phyloP scores from a whole-genome alignment of 2,888 invertebrate species.

The Sarcophaga carnaria region DNA sequence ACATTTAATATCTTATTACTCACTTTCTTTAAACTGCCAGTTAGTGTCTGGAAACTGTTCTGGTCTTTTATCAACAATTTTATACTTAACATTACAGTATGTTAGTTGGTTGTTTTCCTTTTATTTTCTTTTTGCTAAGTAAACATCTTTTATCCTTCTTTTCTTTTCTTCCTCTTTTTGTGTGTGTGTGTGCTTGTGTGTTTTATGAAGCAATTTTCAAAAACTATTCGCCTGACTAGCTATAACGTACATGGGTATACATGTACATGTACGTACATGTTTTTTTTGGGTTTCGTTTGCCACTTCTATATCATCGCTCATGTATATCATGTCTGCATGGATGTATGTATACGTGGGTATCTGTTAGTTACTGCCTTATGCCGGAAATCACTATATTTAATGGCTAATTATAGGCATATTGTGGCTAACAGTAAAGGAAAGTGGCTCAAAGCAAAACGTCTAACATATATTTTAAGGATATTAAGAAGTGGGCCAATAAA shows the following conservation, averaged over 20 bases:
- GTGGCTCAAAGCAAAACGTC: background rate
- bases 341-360: background rate
- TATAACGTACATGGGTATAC: background rate
- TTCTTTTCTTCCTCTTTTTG: background rate
- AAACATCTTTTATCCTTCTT: background rate
- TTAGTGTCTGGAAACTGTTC: conserved; percentile 59
- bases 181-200: background rate
- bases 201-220: conserved; percentile 18
- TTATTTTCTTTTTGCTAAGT: background rate
- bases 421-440: conserved; percentile 61
- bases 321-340: conserved; percentile 5
- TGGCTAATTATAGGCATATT: conserved; percentile 80
- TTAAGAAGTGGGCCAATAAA: conserved; percentile 32
- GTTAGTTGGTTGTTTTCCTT: conserved; percentile 32
- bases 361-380: conserved; percentile 49
- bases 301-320: background rate
- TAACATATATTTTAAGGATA: conserved; percentile 1
- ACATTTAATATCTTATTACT: no score
- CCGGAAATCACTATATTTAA: conserved; percentile 80
- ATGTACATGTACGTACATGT: no score
- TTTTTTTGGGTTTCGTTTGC: conserved; percentile 3
- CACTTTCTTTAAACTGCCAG: conserved; percentile 47
- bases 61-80: conserved; percentile 46
- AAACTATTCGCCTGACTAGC: conserved; percentile 14
- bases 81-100: conserved; percentile 31